These are phyloP conservation scores for Cavia porcellus DNA, from an alignment of 2,113 vertebrate genomes.

Conservation along the genomic window DNA sequence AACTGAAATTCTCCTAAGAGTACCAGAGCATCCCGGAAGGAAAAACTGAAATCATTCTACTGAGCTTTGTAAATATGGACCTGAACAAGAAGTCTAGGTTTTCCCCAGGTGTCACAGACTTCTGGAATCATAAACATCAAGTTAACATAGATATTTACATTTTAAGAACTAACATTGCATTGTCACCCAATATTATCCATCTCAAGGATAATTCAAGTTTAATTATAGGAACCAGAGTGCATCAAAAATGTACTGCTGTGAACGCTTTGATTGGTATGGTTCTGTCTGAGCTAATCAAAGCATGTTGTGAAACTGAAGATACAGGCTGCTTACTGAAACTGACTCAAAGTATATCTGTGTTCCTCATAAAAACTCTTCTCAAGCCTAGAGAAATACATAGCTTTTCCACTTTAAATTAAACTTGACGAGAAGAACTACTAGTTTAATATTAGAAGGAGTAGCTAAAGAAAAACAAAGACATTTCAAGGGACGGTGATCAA, in stretches of 20 bases:
- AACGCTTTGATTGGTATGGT: neutral
- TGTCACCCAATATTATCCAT: neutral
- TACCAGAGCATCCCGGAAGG: neutral
- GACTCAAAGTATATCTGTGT: neutral
- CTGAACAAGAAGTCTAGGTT: neutral
- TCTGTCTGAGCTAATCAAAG: neutral
- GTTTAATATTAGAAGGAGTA: no score
- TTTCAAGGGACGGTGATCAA: no score
- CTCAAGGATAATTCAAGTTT: neutral
- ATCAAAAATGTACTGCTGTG: neutral
- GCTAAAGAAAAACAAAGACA: no score
- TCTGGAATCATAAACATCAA: neutral
- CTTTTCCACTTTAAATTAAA: no score
- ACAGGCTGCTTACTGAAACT: neutral
- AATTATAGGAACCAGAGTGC: neutral
- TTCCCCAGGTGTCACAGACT: neutral
- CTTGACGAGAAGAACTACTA: no score
- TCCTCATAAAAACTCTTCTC: neutral
- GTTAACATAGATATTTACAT: neutral
- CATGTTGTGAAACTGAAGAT: neutral
- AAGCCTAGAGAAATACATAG: no score
- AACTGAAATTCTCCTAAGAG: neutral
- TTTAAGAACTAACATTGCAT: neutral
- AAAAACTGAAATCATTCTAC: neutral
- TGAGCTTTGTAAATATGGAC: neutral